A percentile compares a stretch with the other conserved stretches of the same genome.
Evolutionary conservation across 1,140 invertebrate genomes (phyloP).

Genomic region (Ostrea edulis): DNA sequence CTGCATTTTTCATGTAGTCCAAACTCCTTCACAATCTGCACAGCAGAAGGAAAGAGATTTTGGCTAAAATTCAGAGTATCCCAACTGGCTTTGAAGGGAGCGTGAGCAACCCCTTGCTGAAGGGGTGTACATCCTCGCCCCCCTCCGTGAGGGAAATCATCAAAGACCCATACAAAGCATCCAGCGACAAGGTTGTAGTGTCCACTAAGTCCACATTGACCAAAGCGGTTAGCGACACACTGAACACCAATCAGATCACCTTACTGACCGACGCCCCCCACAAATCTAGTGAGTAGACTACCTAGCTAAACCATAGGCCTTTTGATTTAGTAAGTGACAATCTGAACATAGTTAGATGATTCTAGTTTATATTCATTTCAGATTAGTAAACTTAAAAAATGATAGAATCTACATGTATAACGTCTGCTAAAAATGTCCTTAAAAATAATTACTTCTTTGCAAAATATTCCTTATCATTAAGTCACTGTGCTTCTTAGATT

Average conservation of each 20-base stretch:
- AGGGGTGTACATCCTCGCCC: neutral
- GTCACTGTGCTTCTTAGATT: slow-evolving; percentile 23
- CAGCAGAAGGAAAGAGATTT: slow-evolving; percentile 37
- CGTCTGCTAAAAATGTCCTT: no score
- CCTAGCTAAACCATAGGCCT: neutral
- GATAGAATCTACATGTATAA: no score
- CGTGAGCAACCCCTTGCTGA: neutral
- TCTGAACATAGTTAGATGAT: no score
- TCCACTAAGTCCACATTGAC: slow-evolving; percentile 7
- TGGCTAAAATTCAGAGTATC: slow-evolving; percentile 24
- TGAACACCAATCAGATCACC: neutral
- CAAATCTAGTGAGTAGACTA: neutral
- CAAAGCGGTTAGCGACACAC: slow-evolving; percentile 21
- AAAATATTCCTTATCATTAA: neutral
- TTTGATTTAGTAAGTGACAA: no score
- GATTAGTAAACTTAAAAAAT: no score
- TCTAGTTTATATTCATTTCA: no score
- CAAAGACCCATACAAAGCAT: neutral
- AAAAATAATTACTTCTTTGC: no score
- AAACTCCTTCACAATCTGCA: slow-evolving; percentile 32
- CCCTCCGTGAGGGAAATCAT: slow-evolving; percentile 31
- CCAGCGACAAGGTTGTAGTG: neutral
- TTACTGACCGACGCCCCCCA: neutral
- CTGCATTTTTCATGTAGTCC: slow-evolving; percentile 20
- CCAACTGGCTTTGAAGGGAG: neutral